These are phyloP conservation scores for Actenoides lindsayi DNA, from an alignment of 2,113 vertebrate species.

Conservation along the genomic window DNA sequence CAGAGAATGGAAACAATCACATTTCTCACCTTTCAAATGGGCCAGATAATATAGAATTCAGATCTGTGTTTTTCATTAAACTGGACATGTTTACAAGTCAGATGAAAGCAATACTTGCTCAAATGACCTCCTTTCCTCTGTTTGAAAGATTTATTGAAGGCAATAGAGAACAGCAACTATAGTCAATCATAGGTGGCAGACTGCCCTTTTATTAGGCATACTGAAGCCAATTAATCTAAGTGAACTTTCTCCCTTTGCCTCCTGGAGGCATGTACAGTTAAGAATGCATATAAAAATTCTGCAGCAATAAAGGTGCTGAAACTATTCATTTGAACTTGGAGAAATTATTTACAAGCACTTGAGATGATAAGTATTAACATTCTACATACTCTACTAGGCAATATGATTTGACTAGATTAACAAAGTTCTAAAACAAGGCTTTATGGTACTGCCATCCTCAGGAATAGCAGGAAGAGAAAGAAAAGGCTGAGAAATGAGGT, in stretches of 20 bases:
- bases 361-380: not conserved
- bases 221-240: constrained; percentile 41
- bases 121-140: not conserved
- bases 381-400: not conserved
- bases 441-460: not conserved
- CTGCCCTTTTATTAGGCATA: constrained; percentile 43
- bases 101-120: not conserved
- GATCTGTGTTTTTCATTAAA: constrained; percentile 52
- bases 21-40: constrained; percentile 17
- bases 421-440: not conserved
- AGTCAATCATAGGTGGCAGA: constrained; percentile 30
- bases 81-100: constrained; percentile 14
- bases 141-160: constrained; percentile 48
- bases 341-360: constrained; percentile 11
- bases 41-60: constrained; percentile 18
- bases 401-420: not conserved
- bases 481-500: not conserved
- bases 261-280: constrained; percentile 1
- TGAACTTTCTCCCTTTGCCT: not conserved
- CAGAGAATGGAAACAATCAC: constrained; percentile 1
- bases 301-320: not conserved
- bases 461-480: not conserved
- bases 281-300: constrained; percentile 24
- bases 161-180: constrained; percentile 16
- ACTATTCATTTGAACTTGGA: constrained; percentile 37